Percentiles rank a stretch among this genome's conserved stretches.
Conservation (phyloP, 2,113 vertebrate species). For the Pomatorhinus ruficollis region DNA sequence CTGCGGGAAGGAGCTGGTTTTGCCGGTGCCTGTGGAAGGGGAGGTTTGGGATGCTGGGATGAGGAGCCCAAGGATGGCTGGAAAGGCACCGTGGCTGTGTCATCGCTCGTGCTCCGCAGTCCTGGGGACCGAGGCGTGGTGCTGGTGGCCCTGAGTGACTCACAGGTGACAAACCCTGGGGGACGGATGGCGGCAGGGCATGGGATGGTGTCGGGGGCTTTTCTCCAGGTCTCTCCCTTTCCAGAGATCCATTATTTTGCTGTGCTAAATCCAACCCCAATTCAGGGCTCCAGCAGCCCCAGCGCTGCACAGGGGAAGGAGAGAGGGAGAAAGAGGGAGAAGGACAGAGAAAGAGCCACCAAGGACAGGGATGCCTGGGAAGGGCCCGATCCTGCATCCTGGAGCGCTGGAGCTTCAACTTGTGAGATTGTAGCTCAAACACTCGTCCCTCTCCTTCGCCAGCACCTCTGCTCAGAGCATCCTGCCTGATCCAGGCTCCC, state of each 20-base stretch:
- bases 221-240: background rate
- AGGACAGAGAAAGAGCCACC: background rate
- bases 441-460: constrained; percentile 11
- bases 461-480: constrained; percentile 57
- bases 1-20: background rate
- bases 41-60: background rate
- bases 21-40: fast-evolving
- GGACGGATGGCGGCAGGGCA: fast-evolving
- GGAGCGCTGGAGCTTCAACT: constrained; percentile 37
- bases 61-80: background rate
- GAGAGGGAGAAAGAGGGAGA: background rate
- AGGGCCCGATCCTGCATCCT: background rate
- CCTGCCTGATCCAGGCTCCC: constrained; percentile 52
- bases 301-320: fast-evolving
- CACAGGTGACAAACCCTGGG: background rate
- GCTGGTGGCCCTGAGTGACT: background rate
- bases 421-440: constrained; percentile 59
- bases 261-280: background rate
- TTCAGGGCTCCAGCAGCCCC: background rate
- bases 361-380: background rate
- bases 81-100: fast-evolving
- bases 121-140: fast-evolving
- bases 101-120: fast-evolving
- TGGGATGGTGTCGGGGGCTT: fast-evolving
- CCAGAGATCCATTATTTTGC: background rate